phyloP scores from a whole-genome alignment of 2,797 vertebrate species.

The Sphenodon punctatus region DNA sequence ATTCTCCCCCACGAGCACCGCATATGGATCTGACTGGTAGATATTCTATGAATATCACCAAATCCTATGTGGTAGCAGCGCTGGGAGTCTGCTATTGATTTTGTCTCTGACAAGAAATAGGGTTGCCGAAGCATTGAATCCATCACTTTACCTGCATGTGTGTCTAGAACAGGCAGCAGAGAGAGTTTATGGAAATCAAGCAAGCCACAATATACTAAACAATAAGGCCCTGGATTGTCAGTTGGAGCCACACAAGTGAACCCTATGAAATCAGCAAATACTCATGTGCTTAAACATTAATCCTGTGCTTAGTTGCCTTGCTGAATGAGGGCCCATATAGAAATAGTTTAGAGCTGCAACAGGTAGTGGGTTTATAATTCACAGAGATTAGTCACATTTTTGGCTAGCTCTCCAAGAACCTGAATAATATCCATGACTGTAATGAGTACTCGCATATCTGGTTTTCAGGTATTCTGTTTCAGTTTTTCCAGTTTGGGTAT shows the following conservation, averaged over 20 bases:
- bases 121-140: background rate
- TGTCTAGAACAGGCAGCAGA: background rate
- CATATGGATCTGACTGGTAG: background rate
- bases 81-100: slow-evolving; percentile 17
- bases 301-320: background rate
- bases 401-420: too few relatives aligned
- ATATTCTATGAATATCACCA: slow-evolving; percentile 3
- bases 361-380: too few relatives aligned
- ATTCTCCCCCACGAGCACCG: too few relatives aligned
- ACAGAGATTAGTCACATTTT: too few relatives aligned
- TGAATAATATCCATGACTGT: too few relatives aligned
- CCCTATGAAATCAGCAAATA: background rate
- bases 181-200: background rate
- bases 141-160: background rate
- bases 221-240: background rate
- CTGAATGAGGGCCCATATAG: background rate
- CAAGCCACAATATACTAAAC: background rate
- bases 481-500: too few relatives aligned
- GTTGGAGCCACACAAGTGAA: background rate
- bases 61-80: background rate
- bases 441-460: too few relatives aligned
- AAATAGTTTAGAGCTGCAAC: too few relatives aligned
- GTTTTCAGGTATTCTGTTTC: too few relatives aligned
- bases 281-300: background rate
- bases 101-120: slow-evolving; percentile 1